A percentile compares a stretch with the other conserved stretches of the same genome.
Evolutionary conservation across 2,888 invertebrate genomes (phyloP).

Genomic region (Eueremaeus valkanovi): DNA sequence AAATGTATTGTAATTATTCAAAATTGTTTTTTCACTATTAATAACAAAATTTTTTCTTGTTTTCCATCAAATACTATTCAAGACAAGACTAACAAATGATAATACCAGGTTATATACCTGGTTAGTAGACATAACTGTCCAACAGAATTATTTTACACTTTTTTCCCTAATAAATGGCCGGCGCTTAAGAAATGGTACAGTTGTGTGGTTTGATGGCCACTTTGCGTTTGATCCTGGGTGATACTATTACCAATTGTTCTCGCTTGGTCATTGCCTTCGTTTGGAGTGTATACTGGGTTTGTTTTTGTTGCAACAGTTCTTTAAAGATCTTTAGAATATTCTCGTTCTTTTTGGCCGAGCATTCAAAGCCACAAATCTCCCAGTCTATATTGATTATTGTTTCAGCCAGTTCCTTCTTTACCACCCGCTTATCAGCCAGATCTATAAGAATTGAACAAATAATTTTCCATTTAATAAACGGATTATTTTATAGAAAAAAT

Average conservation of each 20-base stretch:
- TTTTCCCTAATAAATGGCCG: background rate
- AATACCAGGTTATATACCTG: no score
- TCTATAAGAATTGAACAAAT: no score
- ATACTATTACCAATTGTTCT: background rate
- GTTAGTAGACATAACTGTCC: no score
- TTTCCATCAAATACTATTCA: no score
- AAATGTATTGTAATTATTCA: background rate
- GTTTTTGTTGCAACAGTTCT: slow-evolving; percentile 42
- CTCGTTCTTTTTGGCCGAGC: slow-evolving; percentile 45
- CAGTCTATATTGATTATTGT: slow-evolving; percentile 45
- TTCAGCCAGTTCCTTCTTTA: slow-evolving; percentile 44
- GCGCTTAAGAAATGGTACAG: slow-evolving; percentile 45
- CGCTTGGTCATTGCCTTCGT: background rate
- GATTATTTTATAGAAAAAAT: no score
- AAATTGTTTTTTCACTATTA: background rate
- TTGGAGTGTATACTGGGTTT: slow-evolving; percentile 14
- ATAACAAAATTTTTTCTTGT: no score
- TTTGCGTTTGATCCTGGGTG: slow-evolving; percentile 38
- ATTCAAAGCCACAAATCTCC: slow-evolving; percentile 45
- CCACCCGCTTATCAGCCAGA: slow-evolving; percentile 38
- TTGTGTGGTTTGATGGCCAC: slow-evolving; percentile 44
- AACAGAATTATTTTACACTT: no score
- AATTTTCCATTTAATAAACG: no score
- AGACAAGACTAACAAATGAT: no score
- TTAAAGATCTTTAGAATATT: slow-evolving; percentile 44